Conservation (phyloP, 2,888 invertebrate species). For the Agriotes lineatus region DNA sequence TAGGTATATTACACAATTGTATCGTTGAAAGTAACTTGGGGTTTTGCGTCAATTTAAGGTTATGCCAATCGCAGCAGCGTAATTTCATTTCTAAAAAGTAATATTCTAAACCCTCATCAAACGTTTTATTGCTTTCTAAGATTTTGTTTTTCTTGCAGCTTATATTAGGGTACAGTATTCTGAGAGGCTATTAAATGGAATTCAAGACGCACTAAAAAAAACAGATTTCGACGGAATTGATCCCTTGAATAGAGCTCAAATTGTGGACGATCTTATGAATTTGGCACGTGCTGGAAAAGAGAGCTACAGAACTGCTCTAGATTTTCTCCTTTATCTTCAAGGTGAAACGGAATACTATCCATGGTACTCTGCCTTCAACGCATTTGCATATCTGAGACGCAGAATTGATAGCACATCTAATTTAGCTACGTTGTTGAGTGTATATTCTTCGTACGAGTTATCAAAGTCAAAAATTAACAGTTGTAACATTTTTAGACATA, state of each 20-base stretch:
- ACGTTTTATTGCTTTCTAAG: no score
- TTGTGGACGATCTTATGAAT: constrained; percentile 84
- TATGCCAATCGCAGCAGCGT: no score
- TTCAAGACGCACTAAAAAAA: constrained; percentile 65
- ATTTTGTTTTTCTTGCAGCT: constrained; percentile 24
- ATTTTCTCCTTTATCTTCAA: constrained; percentile 76
- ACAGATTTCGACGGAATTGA: constrained; percentile 69
- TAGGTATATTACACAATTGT: no score
- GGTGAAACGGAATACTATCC: constrained; percentile 81
- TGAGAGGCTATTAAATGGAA: constrained; percentile 69
- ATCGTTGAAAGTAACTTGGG: no score
- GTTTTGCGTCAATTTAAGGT: no score
- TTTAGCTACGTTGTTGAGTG: constrained; percentile 40
- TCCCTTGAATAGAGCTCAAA: constrained; percentile 79
- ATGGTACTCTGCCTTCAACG: constrained; percentile 77
- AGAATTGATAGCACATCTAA: constrained; percentile 57
- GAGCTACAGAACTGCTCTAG: constrained; percentile 73
- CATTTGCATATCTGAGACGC: constrained; percentile 61
- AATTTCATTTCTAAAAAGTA: no score
- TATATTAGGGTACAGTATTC: constrained; percentile 74
- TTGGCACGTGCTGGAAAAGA: constrained; percentile 78
- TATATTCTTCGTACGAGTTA: no score
- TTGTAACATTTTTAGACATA: constrained; percentile 25
- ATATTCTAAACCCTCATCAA: no score
- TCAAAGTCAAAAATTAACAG: neutral